These are phyloP conservation scores for Procambarus clarkii DNA, from an alignment of 1,140 invertebrate species.

Conservation along the genomic window DNA sequence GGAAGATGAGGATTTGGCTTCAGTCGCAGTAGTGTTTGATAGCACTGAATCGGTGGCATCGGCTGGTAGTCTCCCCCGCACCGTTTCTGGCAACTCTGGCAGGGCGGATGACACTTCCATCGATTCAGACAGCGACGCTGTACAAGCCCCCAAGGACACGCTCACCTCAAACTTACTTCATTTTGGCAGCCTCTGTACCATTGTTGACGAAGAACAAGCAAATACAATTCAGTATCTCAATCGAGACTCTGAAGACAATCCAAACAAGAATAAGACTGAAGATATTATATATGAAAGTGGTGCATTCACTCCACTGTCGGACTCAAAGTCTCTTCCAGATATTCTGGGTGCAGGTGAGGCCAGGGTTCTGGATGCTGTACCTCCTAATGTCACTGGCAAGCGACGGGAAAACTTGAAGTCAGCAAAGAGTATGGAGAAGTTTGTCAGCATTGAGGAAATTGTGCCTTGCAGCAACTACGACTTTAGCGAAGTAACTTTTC, in stretches of 20 bases:
- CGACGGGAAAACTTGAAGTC: conserved; percentile 27
- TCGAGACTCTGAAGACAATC: not conserved
- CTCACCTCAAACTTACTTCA: not conserved
- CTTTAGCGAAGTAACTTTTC: conserved; percentile 65
- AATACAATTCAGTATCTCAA: not conserved
- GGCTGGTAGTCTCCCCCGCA: conserved; percentile 21
- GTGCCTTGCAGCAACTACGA: conserved; percentile 63
- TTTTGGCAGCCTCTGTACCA: not conserved
- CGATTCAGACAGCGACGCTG: conserved; percentile 20
- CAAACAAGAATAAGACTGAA: not conserved
- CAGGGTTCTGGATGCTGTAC: conserved; percentile 35
- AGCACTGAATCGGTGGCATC: conserved; percentile 56
- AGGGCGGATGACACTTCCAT: conserved; percentile 6
- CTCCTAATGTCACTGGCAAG: not conserved
- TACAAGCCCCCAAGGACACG: not conserved
- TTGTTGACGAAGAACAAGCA: not conserved
- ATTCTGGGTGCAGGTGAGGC: conserved; percentile 53
- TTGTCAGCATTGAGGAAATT: conserved; percentile 56
- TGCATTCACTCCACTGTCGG: conserved; percentile 14
- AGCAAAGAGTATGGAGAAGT: conserved; percentile 39
- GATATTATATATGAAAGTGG: not conserved
- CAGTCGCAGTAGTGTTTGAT: conserved; percentile 44
- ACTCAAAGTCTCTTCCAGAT: conserved; percentile 70
- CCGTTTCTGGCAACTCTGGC: conserved; percentile 3
- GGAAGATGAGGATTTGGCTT: conserved; percentile 9